Evolutionary conservation across 2,888 invertebrate genomes (phyloP), one percentile per base, ranked within the genome.

Genomic region (Ormyrus pomaceus): DNA sequence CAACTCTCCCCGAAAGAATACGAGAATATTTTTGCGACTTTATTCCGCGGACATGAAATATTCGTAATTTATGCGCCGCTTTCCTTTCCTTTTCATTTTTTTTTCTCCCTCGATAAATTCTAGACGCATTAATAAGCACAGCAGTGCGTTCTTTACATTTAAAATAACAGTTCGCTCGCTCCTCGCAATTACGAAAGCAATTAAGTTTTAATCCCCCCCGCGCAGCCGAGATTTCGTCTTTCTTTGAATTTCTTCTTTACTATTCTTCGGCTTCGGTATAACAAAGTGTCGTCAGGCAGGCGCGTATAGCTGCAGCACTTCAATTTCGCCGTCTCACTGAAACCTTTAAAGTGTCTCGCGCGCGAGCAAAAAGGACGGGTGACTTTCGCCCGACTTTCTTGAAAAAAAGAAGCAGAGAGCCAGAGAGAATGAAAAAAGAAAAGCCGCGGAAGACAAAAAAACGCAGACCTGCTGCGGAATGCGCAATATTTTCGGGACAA

Each of bases 331-430:
- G 73, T 69, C 77, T 69, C 72, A 64, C 50, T 73, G 77, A 80
- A 83, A 79, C 86, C 86, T 86, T 84, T 84, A 86, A 86, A 82
- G 83, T 80, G 83, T 83, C 84, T 80, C 81, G 55, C 48, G 34
- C 34, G 34, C 3, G 34, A 34, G 77, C 77, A 77, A 80, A 77
- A 77, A 80, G 80, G 72, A 77, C 69, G 72, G 70, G 56, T 77
- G 80, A 80, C 77, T 73, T 77, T 80, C 80, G 77, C 73, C 53
- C 73, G 77, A 73, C 62, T 77, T 80, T 80, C 73, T 77, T 74
- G 69, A 61, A 72, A 55, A 68, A 75, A 69, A 62, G 19, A 34
- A 34, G 34, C 34, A 34, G 34, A 3, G 34, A 34, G 34, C 34
- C 34, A 34, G 34, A 34, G 34, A 61, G 11, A 64, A 55, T 6